phyloP scores from a whole-genome alignment of 2,888 invertebrate genomes.

The Polydrusus pterygomalis region DNA sequence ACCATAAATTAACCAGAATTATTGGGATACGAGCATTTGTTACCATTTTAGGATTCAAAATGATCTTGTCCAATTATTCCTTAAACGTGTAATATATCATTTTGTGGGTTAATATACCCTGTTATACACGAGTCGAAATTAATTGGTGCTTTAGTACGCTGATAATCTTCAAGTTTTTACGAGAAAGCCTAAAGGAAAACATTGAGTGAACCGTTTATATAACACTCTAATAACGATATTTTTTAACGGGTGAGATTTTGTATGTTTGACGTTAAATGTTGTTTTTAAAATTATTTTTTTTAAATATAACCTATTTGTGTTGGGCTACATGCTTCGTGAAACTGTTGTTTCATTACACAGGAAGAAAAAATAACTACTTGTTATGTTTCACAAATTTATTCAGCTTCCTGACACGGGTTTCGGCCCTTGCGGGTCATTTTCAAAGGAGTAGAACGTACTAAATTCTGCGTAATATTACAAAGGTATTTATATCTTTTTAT shows the following conservation, averaged over 20 bases:
- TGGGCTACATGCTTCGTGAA: too few species aligned
- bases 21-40: background rate
- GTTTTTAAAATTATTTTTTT: background rate
- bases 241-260: background rate
- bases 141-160: background rate
- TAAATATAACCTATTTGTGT: too few species aligned
- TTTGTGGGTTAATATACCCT: constrained; percentile 10
- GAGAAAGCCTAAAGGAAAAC: constrained; percentile 7
- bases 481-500: too few species aligned
- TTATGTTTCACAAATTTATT: too few species aligned
- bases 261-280: background rate
- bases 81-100: constrained; percentile 5
- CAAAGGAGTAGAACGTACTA: too few species aligned
- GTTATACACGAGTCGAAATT: constrained; percentile 6
- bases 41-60: constrained; percentile 3
- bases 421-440: too few species aligned
- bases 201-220: constrained; percentile 1
- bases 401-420: too few species aligned
- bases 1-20: background rate
- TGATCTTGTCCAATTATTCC: constrained; percentile 13
- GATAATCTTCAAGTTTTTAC: constrained; percentile 1
- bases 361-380: too few species aligned
- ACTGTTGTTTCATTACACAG: too few species aligned
- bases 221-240: constrained; percentile 1
- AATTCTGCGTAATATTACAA: too few species aligned